Evolutionary conservation across 2,797 vertebrate genomes (phyloP).

Genomic region (Masticophis lateralis): DNA sequence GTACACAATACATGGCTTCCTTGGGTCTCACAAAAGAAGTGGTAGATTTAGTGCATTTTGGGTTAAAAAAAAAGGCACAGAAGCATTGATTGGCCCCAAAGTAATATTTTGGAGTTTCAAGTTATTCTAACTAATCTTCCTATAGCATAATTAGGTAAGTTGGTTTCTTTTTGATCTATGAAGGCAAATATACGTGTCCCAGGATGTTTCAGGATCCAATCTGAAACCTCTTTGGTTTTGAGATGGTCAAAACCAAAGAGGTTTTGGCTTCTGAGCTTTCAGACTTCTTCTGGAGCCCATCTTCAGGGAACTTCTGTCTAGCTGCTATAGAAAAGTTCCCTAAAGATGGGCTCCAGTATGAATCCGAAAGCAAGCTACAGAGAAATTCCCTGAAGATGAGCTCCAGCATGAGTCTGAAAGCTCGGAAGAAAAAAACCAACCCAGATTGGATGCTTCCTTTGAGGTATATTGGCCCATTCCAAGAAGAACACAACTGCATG

Average conservation of each 20-base stretch:
- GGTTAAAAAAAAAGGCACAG: not conserved
- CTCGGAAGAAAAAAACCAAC: not conserved
- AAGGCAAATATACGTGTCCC: not conserved
- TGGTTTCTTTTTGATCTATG: not conserved
- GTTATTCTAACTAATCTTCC: not conserved
- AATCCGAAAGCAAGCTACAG: not conserved
- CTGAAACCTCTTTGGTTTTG: too few species aligned
- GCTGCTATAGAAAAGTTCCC: not conserved
- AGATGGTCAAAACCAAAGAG: not conserved
- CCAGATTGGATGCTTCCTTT: not conserved
- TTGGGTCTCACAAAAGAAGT: not conserved
- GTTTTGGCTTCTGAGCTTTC: not conserved
- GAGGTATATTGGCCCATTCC: not conserved
- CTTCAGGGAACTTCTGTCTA: not conserved
- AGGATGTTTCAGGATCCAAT: not conserved
- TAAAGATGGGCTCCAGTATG: not conserved
- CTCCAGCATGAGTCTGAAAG: not conserved
- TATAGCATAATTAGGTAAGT: not conserved
- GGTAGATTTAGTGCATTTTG: not conserved
- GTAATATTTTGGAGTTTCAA: not conserved
- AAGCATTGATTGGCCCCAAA: not conserved
- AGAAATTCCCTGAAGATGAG: not conserved
- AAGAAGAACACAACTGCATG: not conserved
- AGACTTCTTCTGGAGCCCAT: not conserved
- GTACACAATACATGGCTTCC: not conserved